These are phyloP conservation scores for Pseudopodoces humilis DNA, from an alignment of 2,113 vertebrate species.

Conservation along the genomic window DNA sequence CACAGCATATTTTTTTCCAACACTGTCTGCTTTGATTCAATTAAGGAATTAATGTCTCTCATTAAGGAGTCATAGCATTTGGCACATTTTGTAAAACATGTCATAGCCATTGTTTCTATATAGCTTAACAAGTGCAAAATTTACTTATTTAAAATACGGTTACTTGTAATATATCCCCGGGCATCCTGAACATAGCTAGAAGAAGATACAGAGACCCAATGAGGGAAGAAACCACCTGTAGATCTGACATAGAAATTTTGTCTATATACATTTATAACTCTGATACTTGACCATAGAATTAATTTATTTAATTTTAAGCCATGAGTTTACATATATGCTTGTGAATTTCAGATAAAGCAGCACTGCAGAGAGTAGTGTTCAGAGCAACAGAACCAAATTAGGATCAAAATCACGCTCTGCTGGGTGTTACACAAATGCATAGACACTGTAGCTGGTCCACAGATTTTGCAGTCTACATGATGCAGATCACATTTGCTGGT, in stretches of 20 bases:
- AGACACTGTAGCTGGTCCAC: background rate
- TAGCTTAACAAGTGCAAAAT: background rate
- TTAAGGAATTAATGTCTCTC: background rate
- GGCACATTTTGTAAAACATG: background rate
- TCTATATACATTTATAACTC: background rate
- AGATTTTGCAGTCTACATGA: background rate
- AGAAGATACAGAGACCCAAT: background rate
- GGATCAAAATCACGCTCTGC: background rate
- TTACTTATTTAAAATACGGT: background rate
- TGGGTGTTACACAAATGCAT: background rate
- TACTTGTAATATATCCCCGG: background rate
- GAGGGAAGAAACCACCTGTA: background rate
- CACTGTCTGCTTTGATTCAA: background rate
- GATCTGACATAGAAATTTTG: background rate
- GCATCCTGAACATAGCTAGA: background rate
- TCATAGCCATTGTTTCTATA: background rate
- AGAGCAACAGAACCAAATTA: background rate
- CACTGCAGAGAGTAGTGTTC: background rate
- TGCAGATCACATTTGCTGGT: background rate
- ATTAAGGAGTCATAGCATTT: background rate
- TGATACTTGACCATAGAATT: background rate
- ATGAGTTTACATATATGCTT: background rate
- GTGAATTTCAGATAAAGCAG: background rate
- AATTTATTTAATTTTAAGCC: background rate
- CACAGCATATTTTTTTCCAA: background rate